These are phyloP conservation scores for Drosophila micromelanica DNA, from an alignment of 1,140 invertebrate genomes.

Conservation along the genomic window DNA sequence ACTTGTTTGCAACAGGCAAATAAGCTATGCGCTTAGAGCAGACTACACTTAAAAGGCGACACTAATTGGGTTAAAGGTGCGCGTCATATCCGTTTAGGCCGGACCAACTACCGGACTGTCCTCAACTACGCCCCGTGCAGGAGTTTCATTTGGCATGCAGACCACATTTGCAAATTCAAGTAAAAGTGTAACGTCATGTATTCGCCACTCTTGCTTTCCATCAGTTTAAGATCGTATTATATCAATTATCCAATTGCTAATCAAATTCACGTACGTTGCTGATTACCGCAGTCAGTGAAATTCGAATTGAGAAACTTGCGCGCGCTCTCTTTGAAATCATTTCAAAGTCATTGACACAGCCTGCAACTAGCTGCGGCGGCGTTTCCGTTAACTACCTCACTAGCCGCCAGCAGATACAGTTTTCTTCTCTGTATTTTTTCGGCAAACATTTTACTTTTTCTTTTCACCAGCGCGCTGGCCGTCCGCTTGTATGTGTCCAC, in stretches of 20 bases:
- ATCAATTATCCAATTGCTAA: slow-evolving; percentile 80
- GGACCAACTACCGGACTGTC: neutral
- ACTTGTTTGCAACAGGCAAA: slow-evolving; percentile 38
- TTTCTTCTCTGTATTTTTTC: slow-evolving; percentile 45
- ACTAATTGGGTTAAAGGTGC: slow-evolving; percentile 68
- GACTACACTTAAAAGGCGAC: neutral
- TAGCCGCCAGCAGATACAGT: slow-evolving; percentile 35
- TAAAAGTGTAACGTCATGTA: slow-evolving; percentile 49
- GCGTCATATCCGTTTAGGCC: slow-evolving; percentile 48
- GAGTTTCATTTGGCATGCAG: neutral
- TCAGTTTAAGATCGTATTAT: slow-evolving; percentile 66
- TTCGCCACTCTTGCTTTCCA: slow-evolving; percentile 37
- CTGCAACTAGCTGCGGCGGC: slow-evolving; percentile 20
- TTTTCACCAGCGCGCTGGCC: slow-evolving; percentile 54
- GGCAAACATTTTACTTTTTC: slow-evolving; percentile 78
- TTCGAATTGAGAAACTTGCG: slow-evolving; percentile 71
- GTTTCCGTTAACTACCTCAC: slow-evolving; percentile 42
- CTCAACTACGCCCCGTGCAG: neutral
- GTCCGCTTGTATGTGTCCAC: slow-evolving; percentile 4
- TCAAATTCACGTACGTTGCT: slow-evolving; percentile 75
- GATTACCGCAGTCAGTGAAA: slow-evolving; percentile 67
- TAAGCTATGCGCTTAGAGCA: slow-evolving; percentile 19
- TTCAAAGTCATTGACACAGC: slow-evolving; percentile 79
- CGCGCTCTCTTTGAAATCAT: slow-evolving; percentile 62
- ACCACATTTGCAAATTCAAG: neutral